A percentile compares a stretch with the other conserved stretches of the same genome.
Evolutionary conservation across 2,888 invertebrate genomes (phyloP).

Genomic region (Helicoverpa assulta): DNA sequence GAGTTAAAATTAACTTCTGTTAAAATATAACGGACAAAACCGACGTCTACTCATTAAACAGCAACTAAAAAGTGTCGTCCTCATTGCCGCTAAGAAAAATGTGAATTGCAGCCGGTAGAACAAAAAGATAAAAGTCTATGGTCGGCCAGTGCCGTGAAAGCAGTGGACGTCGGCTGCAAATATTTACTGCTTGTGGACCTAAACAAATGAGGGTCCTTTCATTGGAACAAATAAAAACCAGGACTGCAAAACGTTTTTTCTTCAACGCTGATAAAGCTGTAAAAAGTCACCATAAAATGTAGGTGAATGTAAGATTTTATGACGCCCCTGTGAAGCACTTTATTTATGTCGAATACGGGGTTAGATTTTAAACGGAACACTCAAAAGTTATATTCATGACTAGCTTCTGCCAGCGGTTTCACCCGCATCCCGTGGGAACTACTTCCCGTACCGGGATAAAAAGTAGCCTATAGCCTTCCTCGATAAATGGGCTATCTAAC

Average conservation of each 20-base stretch:
- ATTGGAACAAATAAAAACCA: conserved; percentile 41
- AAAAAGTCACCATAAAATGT: conserved; percentile 30
- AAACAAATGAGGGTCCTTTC: conserved; percentile 49
- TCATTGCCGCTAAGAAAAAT: conserved; percentile 11
- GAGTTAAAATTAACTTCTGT: too few species aligned
- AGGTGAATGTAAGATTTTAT: conserved; percentile 25
- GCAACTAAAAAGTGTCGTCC: background rate
- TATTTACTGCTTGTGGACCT: conserved; percentile 32
- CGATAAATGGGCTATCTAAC: too few species aligned
- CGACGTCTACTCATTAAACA: too few species aligned
- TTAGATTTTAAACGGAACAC: background rate
- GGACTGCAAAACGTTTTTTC: conserved; percentile 28
- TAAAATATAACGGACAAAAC: too few species aligned
- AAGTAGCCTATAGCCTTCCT: too few species aligned
- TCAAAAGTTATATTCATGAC: too few species aligned
- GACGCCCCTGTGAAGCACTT: background rate
- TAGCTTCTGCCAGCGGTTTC: too few species aligned
- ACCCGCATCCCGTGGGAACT: too few species aligned
- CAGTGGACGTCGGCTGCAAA: conserved; percentile 31
- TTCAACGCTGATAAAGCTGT: conserved; percentile 28
- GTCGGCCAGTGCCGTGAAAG: conserved; percentile 2
- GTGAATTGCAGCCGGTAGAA: conserved; percentile 27
- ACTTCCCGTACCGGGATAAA: too few species aligned
- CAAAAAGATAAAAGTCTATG: conserved; percentile 27
- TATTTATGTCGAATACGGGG: background rate